Conservation (phyloP, 2,888 invertebrate species). For the Plagodis dolabraria region DNA sequence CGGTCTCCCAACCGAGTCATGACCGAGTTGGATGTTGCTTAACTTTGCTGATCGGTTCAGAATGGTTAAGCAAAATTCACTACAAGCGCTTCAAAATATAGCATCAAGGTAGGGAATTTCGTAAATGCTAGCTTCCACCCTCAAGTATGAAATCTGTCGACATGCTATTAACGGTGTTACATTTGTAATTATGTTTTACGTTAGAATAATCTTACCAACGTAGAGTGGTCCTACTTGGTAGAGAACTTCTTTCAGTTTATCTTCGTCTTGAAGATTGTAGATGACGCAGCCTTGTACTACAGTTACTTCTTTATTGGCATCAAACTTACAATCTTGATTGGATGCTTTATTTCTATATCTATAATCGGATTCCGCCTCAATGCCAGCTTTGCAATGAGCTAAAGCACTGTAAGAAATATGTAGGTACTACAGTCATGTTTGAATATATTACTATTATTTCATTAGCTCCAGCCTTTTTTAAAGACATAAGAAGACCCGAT, state of each 20-base stretch:
- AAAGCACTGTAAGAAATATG: neutral
- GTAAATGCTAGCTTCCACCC: no score
- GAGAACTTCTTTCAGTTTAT: neutral
- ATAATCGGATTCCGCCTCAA: neutral
- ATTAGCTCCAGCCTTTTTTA: neutral
- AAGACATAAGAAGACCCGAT: no score
- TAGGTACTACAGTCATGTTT: neutral
- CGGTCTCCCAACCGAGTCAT: no score
- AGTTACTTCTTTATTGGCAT: neutral
- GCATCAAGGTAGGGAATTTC: no score
- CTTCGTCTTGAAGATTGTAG: neutral
- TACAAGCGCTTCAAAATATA: no score
- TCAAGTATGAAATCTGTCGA: no score
- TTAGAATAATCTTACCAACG: neutral
- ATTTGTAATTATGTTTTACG: no score
- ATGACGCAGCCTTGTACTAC: neutral
- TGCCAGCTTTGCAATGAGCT: neutral
- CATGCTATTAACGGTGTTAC: no score
- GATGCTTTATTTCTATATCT: neutral
- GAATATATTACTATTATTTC: neutral
- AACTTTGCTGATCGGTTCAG: no score
- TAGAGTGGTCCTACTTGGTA: neutral
- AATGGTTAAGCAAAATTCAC: no score
- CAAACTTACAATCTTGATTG: neutral
- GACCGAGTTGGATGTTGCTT: no score